These are phyloP conservation scores for Glaucomys volans DNA, from an alignment of 2,113 vertebrate genomes.

Conservation along the genomic window DNA sequence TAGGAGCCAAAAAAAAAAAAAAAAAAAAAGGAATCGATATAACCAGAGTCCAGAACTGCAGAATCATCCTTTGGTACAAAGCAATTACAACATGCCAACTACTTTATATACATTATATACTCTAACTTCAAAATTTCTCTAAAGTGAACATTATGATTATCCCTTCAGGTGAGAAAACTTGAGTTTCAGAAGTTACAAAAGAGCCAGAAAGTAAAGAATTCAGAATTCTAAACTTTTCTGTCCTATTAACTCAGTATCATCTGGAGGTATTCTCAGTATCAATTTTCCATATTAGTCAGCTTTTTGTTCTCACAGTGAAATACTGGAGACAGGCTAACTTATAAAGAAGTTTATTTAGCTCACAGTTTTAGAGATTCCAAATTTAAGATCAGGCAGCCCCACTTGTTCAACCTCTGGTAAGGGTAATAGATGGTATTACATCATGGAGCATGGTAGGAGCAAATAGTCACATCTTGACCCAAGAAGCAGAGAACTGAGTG, in stretches of 20 bases:
- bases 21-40: background rate
- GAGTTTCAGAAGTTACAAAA: background rate
- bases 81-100: background rate
- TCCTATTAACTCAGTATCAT: background rate
- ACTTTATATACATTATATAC: background rate
- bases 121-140: background rate
- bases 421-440: background rate
- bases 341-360: background rate
- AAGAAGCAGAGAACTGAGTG: background rate
- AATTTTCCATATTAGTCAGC: background rate
- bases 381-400: background rate
- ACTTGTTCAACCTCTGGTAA: background rate
- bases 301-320: background rate
- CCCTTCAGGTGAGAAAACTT: background rate
- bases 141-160: background rate
- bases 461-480: background rate
- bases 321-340: background rate
- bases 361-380: background rate
- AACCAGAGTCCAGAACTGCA: background rate
- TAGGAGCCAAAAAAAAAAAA: background rate
- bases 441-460: background rate
- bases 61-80: background rate
- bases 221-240: conserved; percentile 1
- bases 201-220: background rate
- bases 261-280: background rate